Evolutionary conservation across 2,797 vertebrate species (phyloP).

Genomic region (Mormyrops boulengeri): DNA sequence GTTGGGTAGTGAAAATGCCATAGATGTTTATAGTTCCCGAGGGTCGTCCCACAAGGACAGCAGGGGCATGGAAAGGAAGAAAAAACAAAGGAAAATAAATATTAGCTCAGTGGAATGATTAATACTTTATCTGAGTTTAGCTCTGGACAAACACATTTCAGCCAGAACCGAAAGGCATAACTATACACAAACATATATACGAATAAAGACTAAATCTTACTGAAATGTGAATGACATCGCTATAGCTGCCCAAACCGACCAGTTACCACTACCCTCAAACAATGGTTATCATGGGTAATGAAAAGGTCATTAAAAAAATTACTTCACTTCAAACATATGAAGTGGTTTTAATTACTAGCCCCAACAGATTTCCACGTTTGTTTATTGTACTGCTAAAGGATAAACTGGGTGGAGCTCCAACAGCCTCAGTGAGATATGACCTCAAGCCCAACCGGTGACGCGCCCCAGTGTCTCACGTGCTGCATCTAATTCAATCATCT

Average conservation of each 20-base stretch:
- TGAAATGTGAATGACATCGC: neutral
- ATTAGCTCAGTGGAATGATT: neutral
- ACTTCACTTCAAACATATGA: neutral
- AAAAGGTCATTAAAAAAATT: neutral
- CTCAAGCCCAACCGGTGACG: neutral
- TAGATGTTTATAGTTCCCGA: constrained; percentile 30
- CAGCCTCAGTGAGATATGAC: neutral
- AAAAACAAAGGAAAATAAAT: constrained; percentile 18
- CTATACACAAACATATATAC: neutral
- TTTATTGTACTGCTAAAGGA: constrained; percentile 5
- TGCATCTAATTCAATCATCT: neutral
- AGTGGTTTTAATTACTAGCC: neutral
- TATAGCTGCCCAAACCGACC: neutral
- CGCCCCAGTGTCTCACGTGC: neutral
- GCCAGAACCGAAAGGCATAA: neutral
- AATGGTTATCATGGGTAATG: neutral
- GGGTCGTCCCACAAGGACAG: constrained; percentile 33
- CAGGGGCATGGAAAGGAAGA: constrained; percentile 37
- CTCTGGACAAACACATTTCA: neutral
- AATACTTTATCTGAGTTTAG: neutral
- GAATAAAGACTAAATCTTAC: neutral
- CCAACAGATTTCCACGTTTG: neutral
- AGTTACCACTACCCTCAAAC: neutral
- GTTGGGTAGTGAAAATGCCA: constrained; percentile 33
- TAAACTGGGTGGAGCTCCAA: neutral